Percentiles rank a stretch among this genome's conserved stretches.
These are phyloP conservation scores for Hystrix brachyura DNA, from an alignment of 2,113 vertebrate genomes.

Conservation along the genomic window DNA sequence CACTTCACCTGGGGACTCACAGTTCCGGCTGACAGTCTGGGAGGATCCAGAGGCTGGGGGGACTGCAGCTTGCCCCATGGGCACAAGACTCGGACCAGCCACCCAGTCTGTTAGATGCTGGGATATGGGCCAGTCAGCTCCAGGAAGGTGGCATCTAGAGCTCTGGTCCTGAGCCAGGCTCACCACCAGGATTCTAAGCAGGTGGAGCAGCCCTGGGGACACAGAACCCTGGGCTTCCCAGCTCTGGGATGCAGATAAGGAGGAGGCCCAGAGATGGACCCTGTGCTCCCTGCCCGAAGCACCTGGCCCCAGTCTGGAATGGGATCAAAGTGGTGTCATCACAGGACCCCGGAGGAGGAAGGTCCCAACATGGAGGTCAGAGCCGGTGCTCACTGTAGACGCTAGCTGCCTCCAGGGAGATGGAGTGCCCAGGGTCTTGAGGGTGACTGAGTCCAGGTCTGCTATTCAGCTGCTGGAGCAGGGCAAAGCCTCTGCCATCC, in stretches of 20 bases:
- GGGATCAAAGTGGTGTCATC: neutral
- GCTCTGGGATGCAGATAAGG: neutral
- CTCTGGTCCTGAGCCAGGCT: neutral
- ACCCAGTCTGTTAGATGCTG: neutral
- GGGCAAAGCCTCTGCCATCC: neutral
- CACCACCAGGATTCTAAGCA: neutral
- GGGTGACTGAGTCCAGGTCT: neutral
- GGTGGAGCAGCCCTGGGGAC: neutral
- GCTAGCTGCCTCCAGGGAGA: neutral
- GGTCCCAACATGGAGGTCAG: neutral
- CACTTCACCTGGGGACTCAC: neutral
- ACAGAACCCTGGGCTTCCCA: neutral
- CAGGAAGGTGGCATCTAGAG: neutral
- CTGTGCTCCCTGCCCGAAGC: neutral
- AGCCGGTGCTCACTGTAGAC: neutral
- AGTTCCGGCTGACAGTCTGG: neutral
- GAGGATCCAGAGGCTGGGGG: no score
- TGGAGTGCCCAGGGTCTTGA: neutral
- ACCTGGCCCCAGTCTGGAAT: neutral
- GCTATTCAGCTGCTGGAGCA: neutral
- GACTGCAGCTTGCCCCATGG: neutral
- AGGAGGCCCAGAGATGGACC: neutral
- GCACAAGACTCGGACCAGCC: no score
- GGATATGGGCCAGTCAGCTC: neutral
- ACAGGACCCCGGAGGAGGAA: neutral